Conservation (phyloP, 2,797 vertebrate genomes). For the Acestrorhynchus altus region DNA sequence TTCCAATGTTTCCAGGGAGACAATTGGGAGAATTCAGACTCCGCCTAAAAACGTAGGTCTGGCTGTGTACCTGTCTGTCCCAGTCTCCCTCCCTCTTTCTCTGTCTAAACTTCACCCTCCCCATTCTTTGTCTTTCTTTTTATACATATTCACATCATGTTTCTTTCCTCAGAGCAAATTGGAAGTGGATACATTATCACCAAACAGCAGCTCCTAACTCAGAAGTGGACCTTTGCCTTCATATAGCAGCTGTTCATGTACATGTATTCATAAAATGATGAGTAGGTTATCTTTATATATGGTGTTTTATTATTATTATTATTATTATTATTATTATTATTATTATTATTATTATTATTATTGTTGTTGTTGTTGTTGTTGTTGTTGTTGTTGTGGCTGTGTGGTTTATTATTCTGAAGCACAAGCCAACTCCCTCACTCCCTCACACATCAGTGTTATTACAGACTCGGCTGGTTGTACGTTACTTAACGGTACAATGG, state of each 20-base stretch:
- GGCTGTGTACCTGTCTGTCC: conserved; percentile 36
- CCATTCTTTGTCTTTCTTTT: neutral
- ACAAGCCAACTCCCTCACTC: neutral
- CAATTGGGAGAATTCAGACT: conserved; percentile 37
- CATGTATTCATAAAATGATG: neutral
- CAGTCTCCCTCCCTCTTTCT: neutral
- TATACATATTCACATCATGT: neutral
- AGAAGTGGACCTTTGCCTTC: neutral
- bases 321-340: too few species aligned
- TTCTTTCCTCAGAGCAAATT: neutral
- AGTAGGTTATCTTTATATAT: too few species aligned
- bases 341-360: too few species aligned
- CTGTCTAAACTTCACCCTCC: neutral
- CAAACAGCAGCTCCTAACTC: neutral
- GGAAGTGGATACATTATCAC: too few species aligned
- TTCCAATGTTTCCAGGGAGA: conserved; percentile 42
- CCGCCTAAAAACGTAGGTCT: conserved; percentile 38
- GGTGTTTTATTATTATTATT: too few species aligned
- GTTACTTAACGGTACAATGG: neutral
- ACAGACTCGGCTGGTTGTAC: neutral
- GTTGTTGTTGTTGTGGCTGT: too few species aligned
- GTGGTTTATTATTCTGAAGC: neutral
- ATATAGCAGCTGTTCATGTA: neutral
- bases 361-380: too few species aligned
- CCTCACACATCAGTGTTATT: too few species aligned